Evolutionary conservation across 2,888 invertebrate species (phyloP).

Genomic region (Cephus nigrinus): DNA sequence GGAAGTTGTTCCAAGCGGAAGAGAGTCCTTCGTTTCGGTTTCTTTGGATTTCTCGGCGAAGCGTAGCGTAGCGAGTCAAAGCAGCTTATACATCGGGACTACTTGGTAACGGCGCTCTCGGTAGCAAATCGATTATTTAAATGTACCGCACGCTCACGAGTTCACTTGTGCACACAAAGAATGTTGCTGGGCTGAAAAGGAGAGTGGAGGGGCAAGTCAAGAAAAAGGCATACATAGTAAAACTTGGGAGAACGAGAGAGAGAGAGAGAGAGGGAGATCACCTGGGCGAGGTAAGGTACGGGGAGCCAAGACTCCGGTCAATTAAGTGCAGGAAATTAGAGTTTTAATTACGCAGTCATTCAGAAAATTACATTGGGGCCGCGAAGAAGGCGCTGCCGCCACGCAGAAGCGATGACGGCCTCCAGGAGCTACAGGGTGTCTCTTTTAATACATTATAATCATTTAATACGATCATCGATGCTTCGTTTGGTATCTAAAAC

Average conservation of each 20-base stretch:
- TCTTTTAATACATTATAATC: not conserved
- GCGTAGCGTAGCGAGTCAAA: not conserved
- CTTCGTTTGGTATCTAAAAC: not conserved
- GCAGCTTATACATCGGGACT: not conserved
- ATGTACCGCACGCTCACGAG: conserved; percentile 26
- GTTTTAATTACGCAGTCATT: conserved; percentile 67
- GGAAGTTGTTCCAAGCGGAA: not conserved
- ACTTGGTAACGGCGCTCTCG: conserved; percentile 10
- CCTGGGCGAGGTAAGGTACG: conserved; percentile 18
- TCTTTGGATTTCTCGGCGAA: not conserved
- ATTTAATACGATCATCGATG: not conserved
- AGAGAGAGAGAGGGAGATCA: not conserved
- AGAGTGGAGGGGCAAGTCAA: conserved; percentile 19
- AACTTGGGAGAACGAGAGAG: conserved; percentile 25
- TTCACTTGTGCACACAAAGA: conserved; percentile 37
- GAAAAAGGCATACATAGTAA: conserved; percentile 9
- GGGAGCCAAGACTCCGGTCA: conserved; percentile 64
- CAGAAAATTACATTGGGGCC: conserved; percentile 66
- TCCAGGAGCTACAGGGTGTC: conserved; percentile 23
- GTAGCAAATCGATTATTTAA: conserved; percentile 46
- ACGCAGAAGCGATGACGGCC: conserved; percentile 22
- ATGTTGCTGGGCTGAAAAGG: conserved; percentile 22
- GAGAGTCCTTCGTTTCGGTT: not conserved
- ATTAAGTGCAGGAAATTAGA: conserved; percentile 67
- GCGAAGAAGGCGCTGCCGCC: conserved; percentile 57